Evolutionary conservation across 2,888 invertebrate species (phyloP).

Genomic region (Caenorhabditis sulstoni): DNA sequence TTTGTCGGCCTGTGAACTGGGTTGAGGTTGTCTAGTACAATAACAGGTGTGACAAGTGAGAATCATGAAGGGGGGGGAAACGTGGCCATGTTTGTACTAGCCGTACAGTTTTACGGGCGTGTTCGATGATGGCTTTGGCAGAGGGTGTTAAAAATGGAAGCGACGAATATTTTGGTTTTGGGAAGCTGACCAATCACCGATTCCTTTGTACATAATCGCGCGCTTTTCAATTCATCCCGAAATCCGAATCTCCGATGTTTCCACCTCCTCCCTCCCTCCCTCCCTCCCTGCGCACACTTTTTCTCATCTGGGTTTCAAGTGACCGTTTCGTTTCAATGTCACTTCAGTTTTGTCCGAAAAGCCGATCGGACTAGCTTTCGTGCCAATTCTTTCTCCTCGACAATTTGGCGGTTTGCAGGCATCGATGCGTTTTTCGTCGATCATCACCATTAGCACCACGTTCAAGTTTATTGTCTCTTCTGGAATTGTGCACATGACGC

Average conservation of each 20-base stretch:
- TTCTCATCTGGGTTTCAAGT: slow-evolving; percentile 19
- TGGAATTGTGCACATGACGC: slow-evolving; percentile 55
- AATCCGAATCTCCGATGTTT: background rate
- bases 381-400: too few species aligned
- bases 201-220: background rate
- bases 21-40: background rate
- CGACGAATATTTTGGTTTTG: too few species aligned
- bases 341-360: slow-evolving; percentile 9
- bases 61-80: background rate
- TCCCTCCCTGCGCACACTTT: background rate
- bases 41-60: too few species aligned
- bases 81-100: background rate
- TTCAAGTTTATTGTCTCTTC: slow-evolving; percentile 1
- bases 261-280: background rate
- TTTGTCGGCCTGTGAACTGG: background rate
- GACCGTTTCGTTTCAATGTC: slow-evolving; percentile 33
- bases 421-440: background rate
- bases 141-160: too few species aligned
- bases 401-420: too few species aligned
- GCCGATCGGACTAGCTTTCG: too few species aligned
- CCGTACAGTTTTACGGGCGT: background rate
- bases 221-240: too few species aligned
- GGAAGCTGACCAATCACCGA: background rate
- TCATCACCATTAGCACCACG: slow-evolving; percentile 16
- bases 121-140: background rate